Evolutionary conservation across 2,797 vertebrate species (phyloP), one percentile per base, ranked within the genome.

Genomic region (Cheirogaleus major): DNA sequence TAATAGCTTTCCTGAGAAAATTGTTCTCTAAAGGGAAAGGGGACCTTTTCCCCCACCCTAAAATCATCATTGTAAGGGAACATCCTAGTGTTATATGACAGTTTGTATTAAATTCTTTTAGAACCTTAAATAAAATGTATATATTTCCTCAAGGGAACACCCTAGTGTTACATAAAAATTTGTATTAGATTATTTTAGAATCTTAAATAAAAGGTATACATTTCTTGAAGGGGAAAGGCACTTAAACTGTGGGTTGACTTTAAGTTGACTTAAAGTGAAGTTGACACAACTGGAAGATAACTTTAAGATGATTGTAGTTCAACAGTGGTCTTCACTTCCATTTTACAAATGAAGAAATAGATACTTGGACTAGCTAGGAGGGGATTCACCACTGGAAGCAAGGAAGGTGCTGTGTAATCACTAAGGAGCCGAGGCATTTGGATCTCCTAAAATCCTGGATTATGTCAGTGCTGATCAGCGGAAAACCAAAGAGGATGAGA

Each of bases 21-120:
- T 38, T 67, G 11, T 70, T 86, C 23, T 92, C 59, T 76, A 72
- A 75, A 61, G 69, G n/a, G 41, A 88, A 65, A 79, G 15, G 38
- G 11, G 35, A 70, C 17, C 25, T 67, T 91, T 91, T 52, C 17
- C 23, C 59, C 14, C 0, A 82, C 32, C 17, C 27, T 57, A 45
- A 93, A 81, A 65, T 73, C 23, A 82, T 35, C 38, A 11, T 80
- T 84, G 27, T 67, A 69, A 30, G 83, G n/a, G 48, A 80, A 79
- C 35, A 81, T n/a, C 20, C 23, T 38, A 55, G 15, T 85, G 35
- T 89, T 91, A 35, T 5, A 15, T 81, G 80, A 55, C 7, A 81
- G 61, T 96, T 96, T 79, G 14, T 52, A 48, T 90, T 84, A 61
- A 20, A 45, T 43, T 94, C n/a, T 94, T 87, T 97, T 87, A 91